Evolutionary conservation across 2,113 vertebrate species (phyloP), one percentile per base, ranked within the genome.

Genomic region (Amphilophus citrinellus): DNA sequence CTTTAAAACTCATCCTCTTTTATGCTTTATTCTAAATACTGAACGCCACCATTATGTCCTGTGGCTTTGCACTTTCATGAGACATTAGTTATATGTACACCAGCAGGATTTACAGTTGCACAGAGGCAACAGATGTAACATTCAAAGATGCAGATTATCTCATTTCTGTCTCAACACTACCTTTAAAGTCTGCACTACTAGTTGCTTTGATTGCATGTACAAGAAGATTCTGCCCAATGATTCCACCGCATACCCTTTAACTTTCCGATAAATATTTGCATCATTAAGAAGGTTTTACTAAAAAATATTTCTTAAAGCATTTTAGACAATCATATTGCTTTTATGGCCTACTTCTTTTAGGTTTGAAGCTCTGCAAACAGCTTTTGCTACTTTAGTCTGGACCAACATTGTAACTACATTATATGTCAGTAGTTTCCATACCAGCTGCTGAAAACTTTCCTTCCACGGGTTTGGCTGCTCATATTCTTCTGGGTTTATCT

Each of bases 381-480:
- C 79, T 75, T 60, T 65, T 7, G 18, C 30, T 61, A 30, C 24
- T 76, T 32, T 32, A 30, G 50, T 56, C 13, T 42, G 39, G 80
- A 83, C 6, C 47, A 35, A 35, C 6, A 77, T 13, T 2, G 18
- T 30, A n/a, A 65, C 58, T 11, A 62, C 47, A 56, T 35, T 56
- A 27, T 32, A 53, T 56, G 18, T 73, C 66, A 73, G 47, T 32
- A 73, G 27, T 56, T 32, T 83, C n/a, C 91, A 32, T 98, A 99
- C 98, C 98, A 99, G 96, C 77, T 99, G 98, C 94, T 99, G 98
- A 95, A 99, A 99, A 95, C 98, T 99, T 93, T 99, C 98, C 88
- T 99, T 99, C 98, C 98, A 99, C 1, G 98, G 98, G 93, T 99
- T 99, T 87, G 98, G 97, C 93, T 99, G 98, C 87, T 99, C 98